Evolutionary conservation across 1,140 invertebrate species (phyloP).

Genomic region (Dinothrombium tinctorium): DNA sequence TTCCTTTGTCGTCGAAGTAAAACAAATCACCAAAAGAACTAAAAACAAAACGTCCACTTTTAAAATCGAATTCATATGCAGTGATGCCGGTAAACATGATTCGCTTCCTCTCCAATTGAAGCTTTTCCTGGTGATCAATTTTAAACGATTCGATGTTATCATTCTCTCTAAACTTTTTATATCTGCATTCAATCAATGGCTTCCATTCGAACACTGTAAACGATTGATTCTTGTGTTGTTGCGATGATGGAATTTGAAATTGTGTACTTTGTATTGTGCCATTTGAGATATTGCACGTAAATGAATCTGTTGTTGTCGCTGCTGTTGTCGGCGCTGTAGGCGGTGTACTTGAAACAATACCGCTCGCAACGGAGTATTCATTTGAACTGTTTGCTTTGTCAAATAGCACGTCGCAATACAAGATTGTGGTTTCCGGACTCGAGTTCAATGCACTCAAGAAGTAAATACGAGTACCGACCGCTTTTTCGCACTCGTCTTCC

Average conservation of each 20-base stretch:
- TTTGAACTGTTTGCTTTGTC: no score
- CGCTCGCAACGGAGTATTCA: no score
- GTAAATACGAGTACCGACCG: constrained; percentile 40
- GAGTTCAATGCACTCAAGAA: constrained; percentile 60
- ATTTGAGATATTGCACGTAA: no score
- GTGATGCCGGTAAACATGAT: constrained; percentile 78
- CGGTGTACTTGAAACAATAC: no score
- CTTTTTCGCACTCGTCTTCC: not conserved
- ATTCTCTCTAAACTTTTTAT: constrained; percentile 30
- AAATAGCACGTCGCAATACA: constrained; percentile 57
- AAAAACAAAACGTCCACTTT: constrained; percentile 61
- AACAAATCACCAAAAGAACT: constrained; percentile 61
- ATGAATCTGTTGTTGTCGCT: constrained; percentile 1
- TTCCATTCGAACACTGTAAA: constrained; percentile 25
- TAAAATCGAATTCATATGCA: constrained; percentile 60
- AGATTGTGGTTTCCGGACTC: constrained; percentile 60
- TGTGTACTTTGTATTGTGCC: no score
- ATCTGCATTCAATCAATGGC: constrained; percentile 41
- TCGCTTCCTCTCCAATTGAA: constrained; percentile 68
- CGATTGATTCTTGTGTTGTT: no score
- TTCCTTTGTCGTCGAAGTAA: constrained; percentile 32
- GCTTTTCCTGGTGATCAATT: constrained; percentile 54
- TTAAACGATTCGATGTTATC: not conserved
- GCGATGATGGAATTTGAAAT: no score
- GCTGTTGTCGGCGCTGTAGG: constrained; percentile 16